phyloP scores from a whole-genome alignment of 2,113 vertebrate species.

The Arenaria interpres region DNA sequence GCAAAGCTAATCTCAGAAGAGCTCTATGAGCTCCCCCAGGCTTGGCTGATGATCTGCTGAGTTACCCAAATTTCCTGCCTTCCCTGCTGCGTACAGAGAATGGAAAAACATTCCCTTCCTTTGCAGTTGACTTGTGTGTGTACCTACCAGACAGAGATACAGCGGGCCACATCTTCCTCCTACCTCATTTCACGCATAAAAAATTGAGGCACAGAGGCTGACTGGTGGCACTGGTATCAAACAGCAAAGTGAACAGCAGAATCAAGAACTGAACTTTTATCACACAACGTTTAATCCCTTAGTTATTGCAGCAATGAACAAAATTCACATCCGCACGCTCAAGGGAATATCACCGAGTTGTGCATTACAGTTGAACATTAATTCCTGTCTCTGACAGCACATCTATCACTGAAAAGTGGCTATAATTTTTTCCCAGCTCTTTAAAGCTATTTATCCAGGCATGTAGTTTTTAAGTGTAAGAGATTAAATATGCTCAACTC shows the following conservation, averaged over 20 bases:
- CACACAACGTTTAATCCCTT: not conserved
- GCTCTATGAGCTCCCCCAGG: not conserved
- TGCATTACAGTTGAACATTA: not conserved
- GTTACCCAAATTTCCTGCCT: not conserved
- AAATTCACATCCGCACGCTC: not conserved
- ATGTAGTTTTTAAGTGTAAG: not conserved
- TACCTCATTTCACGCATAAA: rapidly evolving
- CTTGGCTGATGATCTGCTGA: not conserved
- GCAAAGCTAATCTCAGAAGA: not conserved
- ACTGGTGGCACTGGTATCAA: not conserved
- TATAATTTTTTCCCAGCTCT: not conserved
- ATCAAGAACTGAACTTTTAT: not conserved
- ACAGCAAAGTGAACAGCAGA: not conserved
- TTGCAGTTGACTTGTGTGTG: not conserved
- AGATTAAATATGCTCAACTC: not conserved
- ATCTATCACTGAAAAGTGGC: not conserved
- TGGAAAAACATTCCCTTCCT: not conserved
- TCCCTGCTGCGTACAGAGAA: not conserved
- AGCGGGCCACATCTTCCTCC: not conserved
- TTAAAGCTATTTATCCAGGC: not conserved
- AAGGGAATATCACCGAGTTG: not conserved
- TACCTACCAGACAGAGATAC: not conserved
- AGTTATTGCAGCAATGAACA: not conserved
- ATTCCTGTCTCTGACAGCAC: not conserved
- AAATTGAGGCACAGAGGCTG: not conserved